Evolutionary conservation across 1,140 invertebrate species (phyloP).

Genomic region (Cotesia typhae): DNA sequence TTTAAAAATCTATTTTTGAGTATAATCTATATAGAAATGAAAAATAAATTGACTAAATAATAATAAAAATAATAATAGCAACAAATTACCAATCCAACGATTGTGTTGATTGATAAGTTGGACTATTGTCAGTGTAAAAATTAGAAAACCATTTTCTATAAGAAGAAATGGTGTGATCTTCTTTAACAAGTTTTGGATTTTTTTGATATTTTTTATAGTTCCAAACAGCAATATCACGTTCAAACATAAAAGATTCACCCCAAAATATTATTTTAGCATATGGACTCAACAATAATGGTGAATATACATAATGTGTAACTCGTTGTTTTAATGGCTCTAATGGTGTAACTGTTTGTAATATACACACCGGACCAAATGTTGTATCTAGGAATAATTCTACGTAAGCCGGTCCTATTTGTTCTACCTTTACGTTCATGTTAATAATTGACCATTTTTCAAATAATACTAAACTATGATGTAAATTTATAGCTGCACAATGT

Average conservation of each 20-base stretch:
- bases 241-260: conserved; percentile 82
- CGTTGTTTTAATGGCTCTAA: conserved; percentile 80
- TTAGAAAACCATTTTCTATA: conserved; percentile 87
- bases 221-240: conserved; percentile 88
- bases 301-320: conserved; percentile 81
- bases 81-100: conserved; percentile 52
- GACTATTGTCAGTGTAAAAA: conserved; percentile 85
- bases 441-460: conserved; percentile 68
- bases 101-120: conserved; percentile 64
- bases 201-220: conserved; percentile 83
- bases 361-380: conserved; percentile 70
- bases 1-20: no score
- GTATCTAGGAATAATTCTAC: conserved; percentile 76
- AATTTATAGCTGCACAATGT: conserved; percentile 71
- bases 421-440: conserved; percentile 67
- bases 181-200: conserved; percentile 77
- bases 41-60: no score
- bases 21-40: no score
- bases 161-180: conserved; percentile 76
- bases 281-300: conserved; percentile 68
- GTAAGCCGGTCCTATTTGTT: conserved; percentile 83
- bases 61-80: neutral
- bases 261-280: conserved; percentile 75
- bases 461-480: conserved; percentile 69
- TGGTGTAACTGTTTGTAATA: conserved; percentile 84